Base-by-base conservation (phyloP, 2,888 invertebrate genomes). In the Spisula solida region DNA sequence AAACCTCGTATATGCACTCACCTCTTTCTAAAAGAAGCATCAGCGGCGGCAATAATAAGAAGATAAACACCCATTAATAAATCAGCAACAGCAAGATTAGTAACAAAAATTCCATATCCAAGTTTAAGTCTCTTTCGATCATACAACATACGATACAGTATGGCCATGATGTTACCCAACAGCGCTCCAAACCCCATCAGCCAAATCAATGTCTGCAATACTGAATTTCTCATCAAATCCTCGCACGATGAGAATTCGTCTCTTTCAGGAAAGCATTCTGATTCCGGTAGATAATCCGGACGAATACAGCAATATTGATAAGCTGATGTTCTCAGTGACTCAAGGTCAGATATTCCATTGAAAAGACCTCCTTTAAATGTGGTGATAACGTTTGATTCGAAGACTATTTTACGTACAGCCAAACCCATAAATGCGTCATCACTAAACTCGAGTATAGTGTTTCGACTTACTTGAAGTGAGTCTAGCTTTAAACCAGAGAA, bases 171-270 rank as follows among this genome's bases (percentile, higher is more conserved):
- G 82, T 93, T 93, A 16, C 92, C 92, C 18, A 89, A 16, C 20
- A 93, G 75, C 2, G 93, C 86, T 66, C 84, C 55, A n/a, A 82
- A 25, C 16, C 92, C 92, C 25, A 92, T 85, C 20, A 92, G 70
- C 93, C 92, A 93, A 20, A 93, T 29, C 31, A 90, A 85, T 2
- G 84, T 29, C 18, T 91, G 81, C 1, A 93, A 78, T n/a, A 88
- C 55, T 8, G 85, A 81, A 47, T 92, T 91, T 31, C 88, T 70
- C 85, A 94, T 90, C 51, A 94, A 81, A 79, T 94, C 92, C 18
- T 88, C 87, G 86, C 94, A 94, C 0, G 94, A 93, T n/a, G 94
- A 93, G 70, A 94, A 91, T 56, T 78, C 78, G 78, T 78, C 78
- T 18, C n/a, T 5, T 34, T 41, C 16, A 78, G 78, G 29, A 31